phyloP scores from a whole-genome alignment of 2,888 invertebrate genomes.

The Chaetogeoica ovagalla region DNA sequence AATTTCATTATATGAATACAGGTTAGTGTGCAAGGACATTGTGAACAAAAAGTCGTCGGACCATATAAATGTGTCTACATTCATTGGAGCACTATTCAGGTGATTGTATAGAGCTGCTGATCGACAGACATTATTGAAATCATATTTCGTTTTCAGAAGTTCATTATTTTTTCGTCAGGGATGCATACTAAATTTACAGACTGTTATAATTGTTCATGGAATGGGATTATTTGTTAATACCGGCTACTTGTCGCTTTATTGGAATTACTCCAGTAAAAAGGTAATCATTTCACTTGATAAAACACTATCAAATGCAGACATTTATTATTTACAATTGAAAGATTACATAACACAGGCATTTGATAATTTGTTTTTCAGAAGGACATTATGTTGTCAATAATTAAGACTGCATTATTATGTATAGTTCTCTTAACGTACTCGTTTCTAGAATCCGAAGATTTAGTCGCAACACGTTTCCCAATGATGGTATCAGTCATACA shows the following conservation, averaged over 20 bases:
- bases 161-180: conserved; percentile 40
- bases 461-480: conserved; percentile 20
- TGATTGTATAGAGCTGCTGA: background rate
- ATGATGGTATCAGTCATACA: conserved; percentile 27
- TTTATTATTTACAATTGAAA: too few relatives aligned
- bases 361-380: background rate
- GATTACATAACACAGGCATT: background rate
- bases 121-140: background rate
- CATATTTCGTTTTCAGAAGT: conserved; percentile 21
- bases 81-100: conserved; percentile 42
- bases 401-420: conserved; percentile 8
- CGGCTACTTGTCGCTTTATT: conserved; percentile 29
- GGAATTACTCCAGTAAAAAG: conserved; percentile 37
- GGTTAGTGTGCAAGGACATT: conserved; percentile 42
- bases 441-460: conserved; percentile 38
- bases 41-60: conserved; percentile 26
- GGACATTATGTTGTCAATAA: background rate
- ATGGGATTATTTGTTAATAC: conserved; percentile 26
- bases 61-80: conserved; percentile 21
- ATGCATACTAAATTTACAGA: conserved; percentile 27
- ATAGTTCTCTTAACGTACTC: conserved; percentile 12
- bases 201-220: conserved; percentile 32
- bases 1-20: background rate
- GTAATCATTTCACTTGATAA: background rate
- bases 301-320: too few relatives aligned